These are phyloP conservation scores for Halictus ligatus DNA, from an alignment of 2,888 invertebrate genomes.

Conservation along the genomic window DNA sequence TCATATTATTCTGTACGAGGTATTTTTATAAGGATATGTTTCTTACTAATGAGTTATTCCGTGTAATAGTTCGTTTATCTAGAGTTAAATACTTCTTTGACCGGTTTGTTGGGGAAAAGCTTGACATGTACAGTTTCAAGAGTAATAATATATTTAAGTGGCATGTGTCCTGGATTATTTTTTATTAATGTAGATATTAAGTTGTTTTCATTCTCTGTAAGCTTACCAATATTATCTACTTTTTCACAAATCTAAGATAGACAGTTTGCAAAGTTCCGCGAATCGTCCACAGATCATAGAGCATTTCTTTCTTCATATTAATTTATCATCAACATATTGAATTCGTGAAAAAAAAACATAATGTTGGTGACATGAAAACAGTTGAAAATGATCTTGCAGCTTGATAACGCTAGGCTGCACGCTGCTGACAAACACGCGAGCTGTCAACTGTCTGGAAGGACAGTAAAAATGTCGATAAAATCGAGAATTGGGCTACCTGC, in stretches of 20 bases:
- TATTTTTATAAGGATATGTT: too few relatives aligned
- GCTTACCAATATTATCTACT: neutral
- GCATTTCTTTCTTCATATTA: neutral
- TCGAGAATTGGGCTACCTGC: neutral
- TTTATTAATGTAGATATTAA: neutral
- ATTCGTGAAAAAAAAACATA: neutral
- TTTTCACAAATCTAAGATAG: neutral
- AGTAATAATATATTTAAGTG: neutral
- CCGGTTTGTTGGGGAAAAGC: neutral
- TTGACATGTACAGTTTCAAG: neutral
- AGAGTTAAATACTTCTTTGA: neutral
- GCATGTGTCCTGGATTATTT: too few relatives aligned
- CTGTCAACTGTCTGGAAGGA: neutral
- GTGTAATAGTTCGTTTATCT: neutral
- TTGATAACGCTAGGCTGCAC: neutral
- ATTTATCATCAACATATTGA: neutral
- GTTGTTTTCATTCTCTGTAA: neutral
- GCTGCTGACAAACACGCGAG: neutral
- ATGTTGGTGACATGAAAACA: neutral
- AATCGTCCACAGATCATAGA: too few relatives aligned
- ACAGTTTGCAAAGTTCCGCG: too few relatives aligned
- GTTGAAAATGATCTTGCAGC: conserved; percentile 1
- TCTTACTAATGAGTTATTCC: too few relatives aligned
- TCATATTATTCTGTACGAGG: too few relatives aligned
- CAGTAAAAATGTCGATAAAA: neutral